phyloP scores from a whole-genome alignment of 2,113 vertebrate genomes.

The Lepus europaeus region DNA sequence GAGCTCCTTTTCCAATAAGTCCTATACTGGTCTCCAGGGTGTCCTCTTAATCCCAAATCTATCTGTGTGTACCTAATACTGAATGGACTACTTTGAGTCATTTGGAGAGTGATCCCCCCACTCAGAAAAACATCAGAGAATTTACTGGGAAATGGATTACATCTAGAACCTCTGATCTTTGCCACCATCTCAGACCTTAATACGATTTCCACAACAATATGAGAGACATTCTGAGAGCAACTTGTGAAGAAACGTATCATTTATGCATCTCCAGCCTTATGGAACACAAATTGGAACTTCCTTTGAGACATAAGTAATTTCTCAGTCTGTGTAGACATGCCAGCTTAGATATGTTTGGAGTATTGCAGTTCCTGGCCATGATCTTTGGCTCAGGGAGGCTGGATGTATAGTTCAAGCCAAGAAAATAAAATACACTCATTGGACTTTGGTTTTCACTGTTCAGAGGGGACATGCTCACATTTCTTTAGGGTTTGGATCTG shows the following conservation, averaged over 20 bases:
- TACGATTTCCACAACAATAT: constrained; percentile 11
- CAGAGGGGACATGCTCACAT: not conserved
- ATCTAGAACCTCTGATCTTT: not conserved
- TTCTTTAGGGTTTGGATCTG: not conserved
- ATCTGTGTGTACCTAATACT: not conserved
- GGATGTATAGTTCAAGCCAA: not conserved
- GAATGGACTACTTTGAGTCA: not conserved
- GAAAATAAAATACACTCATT: not conserved
- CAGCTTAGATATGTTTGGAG: not conserved
- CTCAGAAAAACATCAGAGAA: not conserved
- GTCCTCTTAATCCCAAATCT: not conserved
- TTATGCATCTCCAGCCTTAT: not conserved
- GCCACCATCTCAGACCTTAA: not conserved
- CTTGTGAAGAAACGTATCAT: not conserved
- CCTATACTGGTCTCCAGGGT: not conserved
- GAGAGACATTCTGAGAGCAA: not conserved
- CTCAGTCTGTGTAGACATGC: not conserved
- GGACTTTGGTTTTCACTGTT: not conserved
- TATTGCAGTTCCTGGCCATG: not conserved
- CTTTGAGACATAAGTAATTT: not conserved
- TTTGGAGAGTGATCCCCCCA: not conserved
- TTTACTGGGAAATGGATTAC: not conserved
- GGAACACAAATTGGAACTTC: not conserved
- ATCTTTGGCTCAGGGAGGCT: not conserved
- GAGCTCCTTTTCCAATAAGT: not conserved